Evolutionary conservation across 2,888 invertebrate species (phyloP), one percentile per base, ranked within the genome.

Genomic region (Catocala fraxini): DNA sequence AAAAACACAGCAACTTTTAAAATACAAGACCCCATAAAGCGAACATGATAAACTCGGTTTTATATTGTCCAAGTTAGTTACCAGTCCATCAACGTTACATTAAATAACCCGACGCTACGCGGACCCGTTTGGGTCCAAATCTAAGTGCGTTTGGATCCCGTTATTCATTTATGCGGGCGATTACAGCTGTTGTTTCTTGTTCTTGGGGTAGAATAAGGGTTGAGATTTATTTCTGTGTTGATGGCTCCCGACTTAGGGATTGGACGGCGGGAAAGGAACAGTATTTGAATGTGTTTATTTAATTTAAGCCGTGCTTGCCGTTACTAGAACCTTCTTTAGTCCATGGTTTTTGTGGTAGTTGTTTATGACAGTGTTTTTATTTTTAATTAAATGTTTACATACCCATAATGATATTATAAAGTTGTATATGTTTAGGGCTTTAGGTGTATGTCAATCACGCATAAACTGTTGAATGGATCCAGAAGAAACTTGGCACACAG

Each of bases 101-200:
- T 68, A 68, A 60, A 68, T 63, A 70, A 63, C 60, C 71, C 64
- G 57, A 63, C 56, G 48, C 51, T 48, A 46, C 52, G 45, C 59
- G 45, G 65, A 57, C 55, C 70, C 65, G 64, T 63, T 71, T 57
- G 62, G 63, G 55, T 57, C 63, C 61, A 66, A 63, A 65, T 69
- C 65, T 63, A 66, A 71, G 71, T 68, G 71, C 63, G 46, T 52
- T 58, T 51, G 65, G 51, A 60, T 51, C 59, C 70, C 66, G 63
- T 71, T 74, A 75, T 75, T 75, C 75, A 75, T 77, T 75, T 75
- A 77, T 75, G 75, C 69, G 75, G 78, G 62, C 63, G 78, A 75
- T 77, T 75, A 75, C 75, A 75, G 71, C 77, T 71, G 72, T 69
- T 77, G 75, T 75, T 64, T 63, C 59, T 59, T 67, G 78, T 77